Percentiles rank a stretch among this genome's conserved stretches.
phyloP scores from a whole-genome alignment of 1,140 invertebrate genomes.

The Parasteatoda tepidariorum region DNA sequence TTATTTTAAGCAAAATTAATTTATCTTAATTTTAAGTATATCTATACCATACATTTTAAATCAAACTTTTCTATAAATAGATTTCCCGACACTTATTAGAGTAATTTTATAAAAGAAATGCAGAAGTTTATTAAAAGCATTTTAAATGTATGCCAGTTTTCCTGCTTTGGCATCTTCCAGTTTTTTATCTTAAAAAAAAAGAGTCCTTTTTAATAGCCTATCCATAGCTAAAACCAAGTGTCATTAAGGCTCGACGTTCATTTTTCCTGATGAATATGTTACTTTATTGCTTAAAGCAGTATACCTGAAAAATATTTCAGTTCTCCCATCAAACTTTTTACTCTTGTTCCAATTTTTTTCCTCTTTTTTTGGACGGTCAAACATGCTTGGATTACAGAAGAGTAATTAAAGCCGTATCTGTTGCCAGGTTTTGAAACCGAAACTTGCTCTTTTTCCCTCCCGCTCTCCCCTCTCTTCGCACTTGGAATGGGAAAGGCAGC shows the following conservation, averaged over 20 bases:
- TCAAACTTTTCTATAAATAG: too few species aligned
- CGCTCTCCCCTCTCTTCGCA: slow-evolving; percentile 10
- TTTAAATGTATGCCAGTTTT: neutral
- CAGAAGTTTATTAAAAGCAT: neutral
- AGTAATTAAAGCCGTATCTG: slow-evolving; percentile 60
- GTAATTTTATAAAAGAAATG: too few species aligned
- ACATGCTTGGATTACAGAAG: slow-evolving; percentile 55
- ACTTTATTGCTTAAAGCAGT: slow-evolving; percentile 21
- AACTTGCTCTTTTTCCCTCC: neutral
- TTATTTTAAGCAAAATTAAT: too few species aligned
- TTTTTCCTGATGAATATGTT: slow-evolving; percentile 30
- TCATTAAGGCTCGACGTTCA: slow-evolving; percentile 27
- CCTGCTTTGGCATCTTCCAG: neutral
- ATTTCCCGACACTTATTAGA: too few species aligned
- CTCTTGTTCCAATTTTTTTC: slow-evolving; percentile 19
- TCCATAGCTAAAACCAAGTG: slow-evolving; percentile 43
- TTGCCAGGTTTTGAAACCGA: slow-evolving; percentile 45
- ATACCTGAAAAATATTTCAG: slow-evolving; percentile 53
- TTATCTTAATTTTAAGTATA: too few species aligned
- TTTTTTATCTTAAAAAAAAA: neutral
- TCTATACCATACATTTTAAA: too few species aligned
- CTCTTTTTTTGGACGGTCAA: slow-evolving; percentile 24
- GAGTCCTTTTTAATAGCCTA: neutral
- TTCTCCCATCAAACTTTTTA: slow-evolving; percentile 19
- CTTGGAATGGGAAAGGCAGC: slow-evolving; percentile 29